phyloP scores from a whole-genome alignment of 2,113 vertebrate species.

The Campylomormyrus tamandua region DNA sequence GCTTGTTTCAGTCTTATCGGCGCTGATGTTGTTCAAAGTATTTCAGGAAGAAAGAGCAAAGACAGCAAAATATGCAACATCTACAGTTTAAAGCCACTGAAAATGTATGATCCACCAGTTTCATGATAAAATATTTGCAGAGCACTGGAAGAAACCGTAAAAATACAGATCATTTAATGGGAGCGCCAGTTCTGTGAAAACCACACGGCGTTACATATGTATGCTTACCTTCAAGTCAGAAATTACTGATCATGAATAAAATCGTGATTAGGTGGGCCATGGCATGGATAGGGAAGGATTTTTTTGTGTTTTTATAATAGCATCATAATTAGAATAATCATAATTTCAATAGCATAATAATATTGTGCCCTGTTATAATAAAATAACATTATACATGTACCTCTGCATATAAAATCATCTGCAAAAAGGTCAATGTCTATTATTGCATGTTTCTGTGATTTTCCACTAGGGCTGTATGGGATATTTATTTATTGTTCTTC shows the following conservation, averaged over 20 bases:
- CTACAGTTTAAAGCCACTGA: background rate
- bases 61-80: background rate
- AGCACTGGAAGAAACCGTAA: background rate
- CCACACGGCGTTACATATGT: background rate
- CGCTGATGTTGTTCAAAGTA: background rate
- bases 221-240: background rate
- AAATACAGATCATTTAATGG: background rate
- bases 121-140: background rate
- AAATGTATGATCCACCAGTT: background rate
- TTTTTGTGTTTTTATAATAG: background rate
- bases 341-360: background rate
- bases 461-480: background rate
- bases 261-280: background rate
- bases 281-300: background rate
- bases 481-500: slow-evolving; percentile 5
- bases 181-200: background rate
- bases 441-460: background rate
- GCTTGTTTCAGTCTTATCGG: background rate
- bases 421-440: background rate
- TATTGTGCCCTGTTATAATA: background rate
- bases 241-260: background rate
- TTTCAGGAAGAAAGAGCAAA: background rate
- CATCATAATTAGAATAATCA: background rate
- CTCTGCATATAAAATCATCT: background rate
- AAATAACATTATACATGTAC: background rate